Conservation (phyloP, 2,797 vertebrate species). For the Heterohyrax brucei region DNA sequence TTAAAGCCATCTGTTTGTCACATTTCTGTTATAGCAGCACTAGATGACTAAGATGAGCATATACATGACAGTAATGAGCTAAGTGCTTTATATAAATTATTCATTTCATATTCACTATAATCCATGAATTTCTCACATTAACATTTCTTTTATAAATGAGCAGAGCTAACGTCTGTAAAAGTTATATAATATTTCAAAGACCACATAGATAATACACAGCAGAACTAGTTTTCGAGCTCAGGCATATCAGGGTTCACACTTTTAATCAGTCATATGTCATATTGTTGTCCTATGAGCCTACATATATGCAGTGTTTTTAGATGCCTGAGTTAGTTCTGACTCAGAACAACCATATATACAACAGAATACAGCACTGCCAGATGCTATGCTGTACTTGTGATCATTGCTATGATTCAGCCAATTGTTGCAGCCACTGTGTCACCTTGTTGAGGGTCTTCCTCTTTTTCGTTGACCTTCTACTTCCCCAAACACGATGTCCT, state of each 20-base stretch:
- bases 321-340: too few species aligned
- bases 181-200: not conserved
- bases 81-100: not conserved
- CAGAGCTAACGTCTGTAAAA: not conserved
- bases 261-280: not conserved
- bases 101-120: not conserved
- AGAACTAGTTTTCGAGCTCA: not conserved
- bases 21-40: too few species aligned
- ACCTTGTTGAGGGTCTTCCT: too few species aligned
- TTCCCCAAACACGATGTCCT: too few species aligned
- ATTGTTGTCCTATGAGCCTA: not conserved
- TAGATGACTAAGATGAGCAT: not conserved
- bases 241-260: not conserved
- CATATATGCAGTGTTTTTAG: too few species aligned
- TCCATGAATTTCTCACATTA: not conserved
- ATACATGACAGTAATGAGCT: not conserved
- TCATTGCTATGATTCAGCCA: too few species aligned
- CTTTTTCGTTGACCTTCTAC: too few species aligned
- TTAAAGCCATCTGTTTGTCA: too few species aligned
- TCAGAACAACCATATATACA: too few species aligned
- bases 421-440: too few species aligned
- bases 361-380: too few species aligned
- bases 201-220: not conserved
- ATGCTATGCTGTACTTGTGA: too few species aligned
- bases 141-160: not conserved